Base-by-base conservation (phyloP, 2,888 invertebrate genomes). In the Eristalis intricaria region DNA sequence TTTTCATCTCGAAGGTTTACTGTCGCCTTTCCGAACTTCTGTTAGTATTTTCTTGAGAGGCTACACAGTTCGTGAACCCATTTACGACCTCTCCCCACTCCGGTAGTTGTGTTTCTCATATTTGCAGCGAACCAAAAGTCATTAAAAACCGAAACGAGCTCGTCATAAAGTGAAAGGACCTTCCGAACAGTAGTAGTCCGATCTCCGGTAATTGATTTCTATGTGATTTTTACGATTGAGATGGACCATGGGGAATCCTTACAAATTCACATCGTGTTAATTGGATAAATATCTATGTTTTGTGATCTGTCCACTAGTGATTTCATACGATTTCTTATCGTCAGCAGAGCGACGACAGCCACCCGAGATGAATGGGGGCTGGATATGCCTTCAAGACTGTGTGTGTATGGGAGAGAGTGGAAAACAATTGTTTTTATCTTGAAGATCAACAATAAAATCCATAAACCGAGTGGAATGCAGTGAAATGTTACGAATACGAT, bases 251-350 rank as follows among this genome's bases (percentile, higher is more conserved):
- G 35, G 61, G 69, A 61, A 79, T 79, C 50, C 43, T 73, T 75
- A 79, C 70, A 79, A 73, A 87, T 84, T 84, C 75, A 79, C 84
- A 80, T 87, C 71, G 87, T 87, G 87, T 87, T 84, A 84, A 84
- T 84, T 87, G 87, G 84, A 84, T 79, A 84, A 84, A 80, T 84
- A 87, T 87, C 87, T 76, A 13, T 73, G 80, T 73, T 86, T 75
- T 80, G 75, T 69, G 40, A 87, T 87, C 87, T 75, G 82, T 64
- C 64, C 58, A 63, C 70, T 60, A 70, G 50, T 26, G 61, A 63
- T 78, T 74, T 58, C 19, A 50, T 50, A 7, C 43, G 78, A 86
- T 82, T 65, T 56, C 76, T 85, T 85, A 85, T 85, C 81, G 1
- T 35, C 15, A 71, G 56, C 11, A 43, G 38, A 2, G 23, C 38